phyloP scores from a whole-genome alignment of 1,140 invertebrate species.

The Drosophila elegans region DNA sequence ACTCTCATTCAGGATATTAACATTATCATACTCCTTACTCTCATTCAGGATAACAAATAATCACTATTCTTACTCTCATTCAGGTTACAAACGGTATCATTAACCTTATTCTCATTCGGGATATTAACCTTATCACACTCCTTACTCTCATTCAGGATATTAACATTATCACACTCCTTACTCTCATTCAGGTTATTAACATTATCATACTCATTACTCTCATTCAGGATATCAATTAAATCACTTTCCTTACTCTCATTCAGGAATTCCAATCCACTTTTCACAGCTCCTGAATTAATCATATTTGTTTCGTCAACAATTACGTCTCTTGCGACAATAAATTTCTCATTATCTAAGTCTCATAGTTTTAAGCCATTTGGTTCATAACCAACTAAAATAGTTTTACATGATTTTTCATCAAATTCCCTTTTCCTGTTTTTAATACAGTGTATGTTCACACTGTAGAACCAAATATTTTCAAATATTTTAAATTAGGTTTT shows the following conservation, averaged over 20 bases:
- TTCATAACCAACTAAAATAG: slow-evolving; percentile 13
- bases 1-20: neutral
- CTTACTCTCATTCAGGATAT: neutral
- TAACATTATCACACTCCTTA: neutral
- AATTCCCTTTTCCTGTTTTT: slow-evolving; percentile 20
- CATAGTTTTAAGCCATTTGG: slow-evolving; percentile 13
- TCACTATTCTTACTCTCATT: too few species aligned
- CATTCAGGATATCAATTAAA: neutral
- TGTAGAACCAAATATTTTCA: slow-evolving; percentile 16
- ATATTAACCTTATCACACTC: neutral
- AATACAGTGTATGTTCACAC: slow-evolving; percentile 10
- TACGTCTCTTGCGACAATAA: slow-evolving; percentile 10
- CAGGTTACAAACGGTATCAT: neutral
- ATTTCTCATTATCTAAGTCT: slow-evolving; percentile 2
- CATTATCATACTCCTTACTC: neutral
- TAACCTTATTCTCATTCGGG: neutral
- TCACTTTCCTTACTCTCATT: slow-evolving; percentile 4
- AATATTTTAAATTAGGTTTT: slow-evolving; percentile 13
- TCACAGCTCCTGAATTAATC: slow-evolving; percentile 2
- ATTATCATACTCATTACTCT: neutral
- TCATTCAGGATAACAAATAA: neutral
- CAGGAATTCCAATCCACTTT: slow-evolving; percentile 3
- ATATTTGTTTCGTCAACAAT: slow-evolving; percentile 17
- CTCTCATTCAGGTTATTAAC: neutral
- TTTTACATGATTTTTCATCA: slow-evolving; percentile 15